These are phyloP conservation scores for Knipowitschia caucasica DNA, from an alignment of 2,797 vertebrate species.

Conservation along the genomic window DNA sequence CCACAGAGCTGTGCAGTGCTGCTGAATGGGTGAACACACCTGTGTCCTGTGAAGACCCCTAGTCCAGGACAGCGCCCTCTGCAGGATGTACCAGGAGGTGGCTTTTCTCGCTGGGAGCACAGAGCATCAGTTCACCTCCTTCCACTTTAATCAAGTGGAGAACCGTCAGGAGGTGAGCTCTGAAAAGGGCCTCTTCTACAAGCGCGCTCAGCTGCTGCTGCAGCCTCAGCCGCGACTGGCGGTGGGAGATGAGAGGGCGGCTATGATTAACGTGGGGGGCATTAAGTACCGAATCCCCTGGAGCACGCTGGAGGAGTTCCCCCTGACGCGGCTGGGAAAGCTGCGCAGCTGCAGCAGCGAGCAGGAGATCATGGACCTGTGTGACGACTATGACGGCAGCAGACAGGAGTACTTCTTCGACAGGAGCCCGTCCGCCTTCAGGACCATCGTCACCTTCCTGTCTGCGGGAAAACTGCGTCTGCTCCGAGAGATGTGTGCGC, in stretches of 20 bases:
- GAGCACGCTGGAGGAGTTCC: conserved; percentile 91
- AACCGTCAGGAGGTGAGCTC: conserved; percentile 78
- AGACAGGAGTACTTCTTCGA: conserved; percentile 97
- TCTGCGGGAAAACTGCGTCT: conserved; percentile 90
- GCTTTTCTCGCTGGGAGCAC: conserved; percentile 83
- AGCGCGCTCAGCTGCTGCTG: conserved; percentile 80
- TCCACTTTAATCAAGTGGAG: conserved; percentile 79
- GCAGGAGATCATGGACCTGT: conserved; percentile 91
- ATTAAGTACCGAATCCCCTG: conserved; percentile 91
- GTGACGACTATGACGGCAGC: conserved; percentile 90
- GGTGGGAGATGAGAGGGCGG: conserved; percentile 71
- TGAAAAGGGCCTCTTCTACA: conserved; percentile 87
- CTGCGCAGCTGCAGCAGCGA: conserved; percentile 85
- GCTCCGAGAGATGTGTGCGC: conserved; percentile 89
- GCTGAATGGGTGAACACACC: conserved; percentile 57
- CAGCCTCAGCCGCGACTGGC: conserved; percentile 59
- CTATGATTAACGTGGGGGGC: conserved; percentile 94
- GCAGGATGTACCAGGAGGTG: conserved; percentile 84
- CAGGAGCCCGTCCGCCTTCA: conserved; percentile 91
- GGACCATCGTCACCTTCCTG: conserved; percentile 91
- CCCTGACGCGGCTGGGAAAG: conserved; percentile 88
- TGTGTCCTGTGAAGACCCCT: conserved; percentile 35
- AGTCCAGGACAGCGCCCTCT: conserved; percentile 35
- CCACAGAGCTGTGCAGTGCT: conserved; percentile 51
- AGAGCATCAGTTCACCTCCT: conserved; percentile 76